Evolutionary conservation across 2,113 vertebrate species (phyloP).

Genomic region (Phalacrocorax pelagicus): DNA sequence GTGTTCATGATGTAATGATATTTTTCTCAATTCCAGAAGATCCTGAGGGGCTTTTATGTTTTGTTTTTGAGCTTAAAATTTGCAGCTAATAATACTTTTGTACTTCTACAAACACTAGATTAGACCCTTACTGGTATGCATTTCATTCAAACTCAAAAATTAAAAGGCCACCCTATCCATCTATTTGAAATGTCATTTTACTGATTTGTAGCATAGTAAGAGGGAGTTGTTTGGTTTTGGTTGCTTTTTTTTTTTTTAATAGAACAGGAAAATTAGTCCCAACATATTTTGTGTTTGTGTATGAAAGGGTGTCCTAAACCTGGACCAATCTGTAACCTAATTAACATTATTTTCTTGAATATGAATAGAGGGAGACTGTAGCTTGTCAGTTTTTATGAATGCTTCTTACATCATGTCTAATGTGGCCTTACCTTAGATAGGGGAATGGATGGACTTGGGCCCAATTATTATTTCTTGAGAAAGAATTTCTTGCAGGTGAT

Average conservation of each 20-base stretch:
- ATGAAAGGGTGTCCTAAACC: rapidly evolving
- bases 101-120: background rate
- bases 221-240: background rate
- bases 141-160: background rate
- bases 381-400: background rate
- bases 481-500: background rate
- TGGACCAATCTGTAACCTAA: background rate
- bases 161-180: background rate
- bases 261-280: background rate
- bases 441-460: background rate
- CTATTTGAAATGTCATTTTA: background rate
- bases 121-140: background rate
- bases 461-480: background rate
- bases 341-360: background rate
- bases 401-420: background rate
- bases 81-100: background rate
- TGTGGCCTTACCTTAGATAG: background rate
- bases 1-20: background rate
- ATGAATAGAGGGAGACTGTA: background rate
- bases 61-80: background rate
- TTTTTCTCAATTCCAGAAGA: background rate
- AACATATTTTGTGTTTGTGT: rapidly evolving
- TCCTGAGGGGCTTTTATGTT: background rate
- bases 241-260: background rate
- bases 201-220: background rate